Conservation (phyloP, 2,797 vertebrate species). For the Semaprochilodus insignis region DNA sequence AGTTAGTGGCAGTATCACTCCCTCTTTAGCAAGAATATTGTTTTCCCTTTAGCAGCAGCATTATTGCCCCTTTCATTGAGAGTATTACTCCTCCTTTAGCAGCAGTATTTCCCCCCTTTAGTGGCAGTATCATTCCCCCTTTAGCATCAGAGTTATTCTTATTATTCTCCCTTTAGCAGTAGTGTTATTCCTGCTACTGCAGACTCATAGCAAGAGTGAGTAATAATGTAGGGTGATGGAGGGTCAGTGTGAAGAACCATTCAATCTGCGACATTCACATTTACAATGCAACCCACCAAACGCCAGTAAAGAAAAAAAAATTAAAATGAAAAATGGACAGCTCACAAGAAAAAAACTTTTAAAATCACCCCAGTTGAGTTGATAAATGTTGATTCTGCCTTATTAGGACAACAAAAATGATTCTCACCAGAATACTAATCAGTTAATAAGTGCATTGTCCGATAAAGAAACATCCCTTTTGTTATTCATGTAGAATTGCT, state of each 20-base stretch:
- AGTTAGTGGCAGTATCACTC: neutral
- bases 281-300: slow-evolving; percentile 1
- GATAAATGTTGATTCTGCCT: neutral
- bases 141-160: no score
- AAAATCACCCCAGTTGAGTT: neutral
- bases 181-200: neutral
- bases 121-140: neutral
- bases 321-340: neutral
- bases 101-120: neutral
- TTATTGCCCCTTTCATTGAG: neutral
- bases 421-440: neutral
- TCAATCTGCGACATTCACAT: slow-evolving; percentile 11
- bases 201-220: neutral
- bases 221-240: neutral
- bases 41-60: neutral
- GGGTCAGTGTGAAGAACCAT: neutral
- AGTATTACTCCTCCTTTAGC: neutral
- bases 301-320: neutral
- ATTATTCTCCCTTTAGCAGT: neutral
- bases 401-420: neutral
- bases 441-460: neutral
- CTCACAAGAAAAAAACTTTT: neutral
- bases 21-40: neutral
- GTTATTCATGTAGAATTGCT: neutral
- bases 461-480: neutral